Base-by-base conservation (phyloP, 2,888 invertebrate species). In the Globia sparganii region DNA sequence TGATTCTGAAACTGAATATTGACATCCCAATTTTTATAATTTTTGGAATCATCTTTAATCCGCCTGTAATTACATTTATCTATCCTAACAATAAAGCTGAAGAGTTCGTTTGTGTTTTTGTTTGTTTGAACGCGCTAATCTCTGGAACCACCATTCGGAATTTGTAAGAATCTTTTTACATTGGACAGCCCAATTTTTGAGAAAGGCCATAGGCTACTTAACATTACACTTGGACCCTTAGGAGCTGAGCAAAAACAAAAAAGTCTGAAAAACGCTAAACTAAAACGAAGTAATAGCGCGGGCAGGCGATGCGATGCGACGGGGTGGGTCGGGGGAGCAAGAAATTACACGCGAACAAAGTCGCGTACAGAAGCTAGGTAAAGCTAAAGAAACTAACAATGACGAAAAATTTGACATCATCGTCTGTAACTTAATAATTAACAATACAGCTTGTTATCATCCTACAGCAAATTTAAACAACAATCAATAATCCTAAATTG, bases 401-500 rank as follows among this genome's bases (percentile, higher is more conserved):
- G 21, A 43, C n/a, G 28, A 62, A 18, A 9, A 40, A 4, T n/a
- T 18, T 40, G 0, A 75, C 34, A 49, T 43, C 66, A 56, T 67
- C 28, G 21, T 34, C 56, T 37, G 46, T 18, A 56, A 25, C 46
- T 15, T 40, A 43, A 5, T 72, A 66, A 58, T 62, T 62, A 68
- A 61, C 65, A 34, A 70, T 49, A 31, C 31, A 46, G 31, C 31
- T 37, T 71, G 37, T 78, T 72, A 77, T 72, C 68, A 68, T 40
- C 8, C 15, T 31, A n/a, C 9, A 46, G 43, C 58, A 66, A 78
- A 78, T 75, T 81, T 58, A 64, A 64, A 65, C 59, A 71, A 62
- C 31, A 56, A 72, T 84, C 69, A 70, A 72, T 75, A 75, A 78
- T 73, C 62, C 37, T 66, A 56, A n/a, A 75, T 75, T 69, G 65